These are phyloP conservation scores for Cryptoprocta ferox DNA, from an alignment of 2,797 vertebrate genomes.

Conservation along the genomic window DNA sequence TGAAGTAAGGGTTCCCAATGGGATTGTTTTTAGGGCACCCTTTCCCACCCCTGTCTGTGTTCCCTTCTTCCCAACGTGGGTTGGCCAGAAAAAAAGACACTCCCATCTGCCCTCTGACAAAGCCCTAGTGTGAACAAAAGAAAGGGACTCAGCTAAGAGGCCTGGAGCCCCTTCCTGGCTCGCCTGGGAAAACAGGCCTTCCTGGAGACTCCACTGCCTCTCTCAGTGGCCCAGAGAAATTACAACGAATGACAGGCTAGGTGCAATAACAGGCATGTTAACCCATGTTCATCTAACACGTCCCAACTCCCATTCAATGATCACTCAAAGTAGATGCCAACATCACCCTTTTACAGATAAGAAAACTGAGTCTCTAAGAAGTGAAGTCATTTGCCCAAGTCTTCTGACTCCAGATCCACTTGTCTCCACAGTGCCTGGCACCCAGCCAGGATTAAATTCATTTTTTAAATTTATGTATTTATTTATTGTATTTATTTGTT, in stretches of 20 bases:
- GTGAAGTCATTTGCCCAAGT: background rate
- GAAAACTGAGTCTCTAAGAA: background rate
- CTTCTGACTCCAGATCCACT: background rate
- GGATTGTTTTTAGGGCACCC: background rate
- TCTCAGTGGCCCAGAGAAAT: background rate
- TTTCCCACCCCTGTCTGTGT: background rate
- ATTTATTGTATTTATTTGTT: too few species aligned
- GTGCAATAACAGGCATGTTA: background rate
- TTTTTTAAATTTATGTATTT: too few species aligned
- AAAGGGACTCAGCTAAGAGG: background rate
- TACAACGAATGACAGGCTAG: conserved; percentile 3
- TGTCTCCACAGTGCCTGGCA: background rate
- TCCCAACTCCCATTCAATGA: background rate
- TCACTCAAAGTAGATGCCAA: background rate
- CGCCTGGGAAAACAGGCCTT: conserved; percentile 31
- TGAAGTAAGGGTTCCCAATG: background rate
- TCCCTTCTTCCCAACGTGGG: background rate
- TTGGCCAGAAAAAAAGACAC: conserved; percentile 14
- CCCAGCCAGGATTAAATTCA: background rate
- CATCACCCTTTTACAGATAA: background rate
- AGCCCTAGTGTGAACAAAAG: conserved; percentile 53
- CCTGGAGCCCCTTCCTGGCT: background rate
- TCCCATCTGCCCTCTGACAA: conserved; percentile 52
- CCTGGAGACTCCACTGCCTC: background rate
- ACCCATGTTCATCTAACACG: background rate